A percentile compares a stretch with the other conserved stretches of the same genome.
Evolutionary conservation across 2,888 invertebrate genomes (phyloP).

Genomic region (Ischnura elegans): DNA sequence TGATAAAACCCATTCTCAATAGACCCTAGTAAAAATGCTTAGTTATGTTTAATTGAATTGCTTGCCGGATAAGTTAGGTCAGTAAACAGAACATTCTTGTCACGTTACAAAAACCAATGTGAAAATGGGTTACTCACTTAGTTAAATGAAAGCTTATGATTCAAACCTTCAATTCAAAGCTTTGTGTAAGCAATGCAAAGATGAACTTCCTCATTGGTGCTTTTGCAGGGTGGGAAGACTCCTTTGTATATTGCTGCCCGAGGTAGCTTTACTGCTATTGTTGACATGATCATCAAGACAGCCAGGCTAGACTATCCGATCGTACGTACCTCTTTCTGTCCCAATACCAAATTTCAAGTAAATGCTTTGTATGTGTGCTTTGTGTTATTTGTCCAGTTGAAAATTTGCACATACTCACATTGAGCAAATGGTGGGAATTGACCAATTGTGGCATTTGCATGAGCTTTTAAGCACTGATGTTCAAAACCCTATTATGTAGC

Average conservation of each 20-base stretch:
- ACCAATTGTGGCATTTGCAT: constrained; percentile 44
- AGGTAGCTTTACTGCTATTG: constrained; percentile 90
- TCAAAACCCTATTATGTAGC: constrained; percentile 21
- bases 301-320: constrained; percentile 84
- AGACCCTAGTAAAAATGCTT: not conserved
- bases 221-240: constrained; percentile 82
- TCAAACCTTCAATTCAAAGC: not conserved
- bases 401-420: constrained; percentile 39
- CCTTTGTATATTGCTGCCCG: constrained; percentile 88
- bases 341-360: constrained; percentile 46
- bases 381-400: constrained; percentile 35
- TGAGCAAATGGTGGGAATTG: constrained; percentile 30
- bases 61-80: not conserved
- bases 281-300: constrained; percentile 90
- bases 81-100: not conserved
- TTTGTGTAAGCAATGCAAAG: constrained; percentile 38
- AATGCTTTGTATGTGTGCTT: constrained; percentile 60
- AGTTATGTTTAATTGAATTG: not conserved
- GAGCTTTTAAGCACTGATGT: constrained; percentile 52
- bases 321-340: constrained; percentile 68
- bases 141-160: not conserved
- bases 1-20: too few species aligned
- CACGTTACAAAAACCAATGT: not conserved
- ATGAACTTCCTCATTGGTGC: constrained; percentile 54
- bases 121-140: not conserved